Base-by-base conservation (phyloP, 2,888 invertebrate species). In the Halocaridina rubra region DNA sequence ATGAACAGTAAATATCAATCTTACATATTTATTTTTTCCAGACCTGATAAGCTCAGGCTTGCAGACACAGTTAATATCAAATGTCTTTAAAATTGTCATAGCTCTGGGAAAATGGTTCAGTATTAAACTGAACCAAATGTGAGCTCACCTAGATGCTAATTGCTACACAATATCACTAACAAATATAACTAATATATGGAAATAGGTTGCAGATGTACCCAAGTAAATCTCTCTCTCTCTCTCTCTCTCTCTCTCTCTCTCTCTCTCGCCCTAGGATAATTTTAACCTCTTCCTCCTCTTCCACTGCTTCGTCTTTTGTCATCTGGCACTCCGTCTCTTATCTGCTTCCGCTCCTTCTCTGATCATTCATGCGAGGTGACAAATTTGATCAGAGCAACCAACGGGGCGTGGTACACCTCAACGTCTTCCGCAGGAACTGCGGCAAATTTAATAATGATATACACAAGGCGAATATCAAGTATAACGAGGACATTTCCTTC, bases 381-480 rank as follows among this genome's bases (percentile, higher is more conserved):
- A 80, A 80, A 80, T 80, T 72, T 80, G 74, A 80, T 80, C 80
- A 80, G 24, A 59, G 61, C n/a, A n/a, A n/a, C 39, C 59, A 39
- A 24, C 57, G 74, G 74, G 72, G 72, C 80, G 80, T 80, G 80
- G 74, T 22, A n/a, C 39, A 39, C 33, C 32, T 30, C 80, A 19
- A 74, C 74, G 72, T 80, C 80, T 80, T 80, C 71, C 80, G 27
- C 61, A 24, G 80, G 80, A 72, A 80, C 80, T 59, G 29, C 61
- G 27, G 72, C 59, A 72, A 80, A 80, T 80, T 71, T 59, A 80
- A 80, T 80, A 72, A 80, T 33, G 30, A 53, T n/a, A n/a, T n/a
- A 53, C 53, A 53, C 53, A 53, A 53, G 53, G 19, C 53, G 53
- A 53, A n/a, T 19, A 53, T 53, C 53, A 53, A 53, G 53, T 19